Evolutionary conservation across 2,113 vertebrate species (phyloP).

Genomic region (Falcunculus frontatus): DNA sequence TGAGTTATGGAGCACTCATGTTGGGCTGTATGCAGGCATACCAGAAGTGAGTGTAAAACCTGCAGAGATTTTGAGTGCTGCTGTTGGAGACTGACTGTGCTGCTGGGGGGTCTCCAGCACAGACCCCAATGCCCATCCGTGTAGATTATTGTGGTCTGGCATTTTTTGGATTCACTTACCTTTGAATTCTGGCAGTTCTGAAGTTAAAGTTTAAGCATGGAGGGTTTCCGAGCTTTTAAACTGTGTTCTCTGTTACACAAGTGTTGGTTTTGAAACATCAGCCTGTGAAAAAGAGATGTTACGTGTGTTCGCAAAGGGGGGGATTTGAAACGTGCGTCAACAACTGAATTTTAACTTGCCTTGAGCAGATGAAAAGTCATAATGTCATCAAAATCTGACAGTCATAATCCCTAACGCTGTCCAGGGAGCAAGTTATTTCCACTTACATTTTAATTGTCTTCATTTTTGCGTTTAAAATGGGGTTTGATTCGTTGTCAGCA

Average conservation of each 20-base stretch:
- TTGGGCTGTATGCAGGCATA: neutral
- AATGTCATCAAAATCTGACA: neutral
- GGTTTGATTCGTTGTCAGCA: neutral
- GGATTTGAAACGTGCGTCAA: neutral
- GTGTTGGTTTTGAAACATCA: neutral
- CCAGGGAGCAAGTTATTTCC: neutral
- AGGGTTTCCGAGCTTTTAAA: neutral
- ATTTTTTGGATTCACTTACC: neutral
- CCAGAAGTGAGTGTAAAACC: neutral
- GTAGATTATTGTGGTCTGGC: neutral
- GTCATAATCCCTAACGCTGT: neutral
- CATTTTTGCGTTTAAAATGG: neutral
- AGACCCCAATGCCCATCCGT: neutral
- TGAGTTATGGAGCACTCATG: neutral
- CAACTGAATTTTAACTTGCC: neutral
- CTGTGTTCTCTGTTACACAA: neutral
- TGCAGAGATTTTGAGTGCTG: neutral
- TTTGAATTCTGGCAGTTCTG: neutral
- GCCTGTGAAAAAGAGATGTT: neutral
- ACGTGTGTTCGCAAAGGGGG: neutral
- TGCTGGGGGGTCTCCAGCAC: neutral
- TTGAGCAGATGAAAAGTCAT: neutral
- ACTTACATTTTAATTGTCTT: neutral
- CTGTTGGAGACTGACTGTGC: neutral
- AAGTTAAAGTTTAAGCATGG: neutral